Percentiles rank a stretch among this genome's conserved stretches.
phyloP scores from a whole-genome alignment of 1,140 invertebrate genomes.

The Orchestia grillus region DNA sequence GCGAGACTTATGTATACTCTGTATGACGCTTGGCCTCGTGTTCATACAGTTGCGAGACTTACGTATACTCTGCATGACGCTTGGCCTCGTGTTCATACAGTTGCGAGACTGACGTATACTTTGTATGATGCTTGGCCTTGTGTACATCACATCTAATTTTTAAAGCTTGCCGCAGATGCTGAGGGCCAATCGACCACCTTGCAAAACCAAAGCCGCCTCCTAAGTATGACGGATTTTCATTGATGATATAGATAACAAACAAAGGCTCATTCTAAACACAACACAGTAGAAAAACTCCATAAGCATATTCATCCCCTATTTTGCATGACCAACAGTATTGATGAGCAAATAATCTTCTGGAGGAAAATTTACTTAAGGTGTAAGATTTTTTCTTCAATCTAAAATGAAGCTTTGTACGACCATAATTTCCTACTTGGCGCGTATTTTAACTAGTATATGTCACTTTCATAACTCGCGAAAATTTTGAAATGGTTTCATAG shows the following conservation, averaged over 20 bases:
- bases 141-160: background rate
- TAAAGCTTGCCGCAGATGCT: background rate
- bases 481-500: background rate
- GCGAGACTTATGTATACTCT: too few relatives aligned
- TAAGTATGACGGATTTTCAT: background rate
- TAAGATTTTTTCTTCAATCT: background rate
- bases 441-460: background rate
- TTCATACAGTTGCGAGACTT: background rate
- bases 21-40: too few relatives aligned
- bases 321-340: background rate
- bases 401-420: background rate
- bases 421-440: background rate
- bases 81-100: background rate
- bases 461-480: background rate
- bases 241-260: background rate
- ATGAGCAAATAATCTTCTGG: background rate
- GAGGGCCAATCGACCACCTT: background rate
- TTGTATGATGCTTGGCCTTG: background rate
- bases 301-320: background rate
- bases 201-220: background rate
- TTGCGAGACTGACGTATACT: background rate
- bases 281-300: background rate
- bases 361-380: background rate
- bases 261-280: background rate
- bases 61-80: background rate